Base-by-base conservation (phyloP, 2,113 vertebrate genomes). In the Acinonyx jubatus region DNA sequence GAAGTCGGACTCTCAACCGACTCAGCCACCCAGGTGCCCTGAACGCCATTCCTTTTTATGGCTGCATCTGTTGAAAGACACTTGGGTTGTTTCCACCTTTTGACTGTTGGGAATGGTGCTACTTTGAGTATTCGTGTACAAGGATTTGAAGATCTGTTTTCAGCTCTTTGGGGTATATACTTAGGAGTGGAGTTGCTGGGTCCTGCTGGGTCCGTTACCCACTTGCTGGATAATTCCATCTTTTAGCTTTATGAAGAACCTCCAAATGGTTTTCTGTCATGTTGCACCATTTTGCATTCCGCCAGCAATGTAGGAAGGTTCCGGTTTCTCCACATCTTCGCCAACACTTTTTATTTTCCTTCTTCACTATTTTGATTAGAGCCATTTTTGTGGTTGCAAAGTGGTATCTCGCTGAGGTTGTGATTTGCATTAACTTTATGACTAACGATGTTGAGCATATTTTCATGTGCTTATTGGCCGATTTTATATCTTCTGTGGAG, bases 101-200 rank as follows among this genome's bases (percentile, higher is more conserved):
- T 14, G 48, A 41, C 50, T 11, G 0, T 33, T 36, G 76, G 45
- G 76, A 45, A 0, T 25, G 12, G 3, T 18, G 16, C 14, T 25
- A 9, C 66, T 15, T 0, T 36, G 29, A 27, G 16, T 19, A 0
- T 19, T 21, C 0, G 0, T 1, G n/a, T 25, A 5, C 5, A 2
- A 29, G 41, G 31, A 14, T 78, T 31, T 10, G 25, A 27, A 15
- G 0, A 3, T 10, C 23, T 2, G 5, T 38, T 61, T 27, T 7
- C 33, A 15, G 10, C 83, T 52, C 15, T 52, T 41, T n/a, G 4
- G 63, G n/a, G 41, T 14, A 0, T 2, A 4, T 0, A 11, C 84
- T 57, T 31, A 4, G 9, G 36, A 31, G 12, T 61, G 50, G 61
- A 69, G 16, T 33, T 19, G 13, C 12, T 25, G 55, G 15, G 29